Evolutionary conservation across 2,113 vertebrate genomes (phyloP).

Genomic region (Pomatorhinus ruficollis): DNA sequence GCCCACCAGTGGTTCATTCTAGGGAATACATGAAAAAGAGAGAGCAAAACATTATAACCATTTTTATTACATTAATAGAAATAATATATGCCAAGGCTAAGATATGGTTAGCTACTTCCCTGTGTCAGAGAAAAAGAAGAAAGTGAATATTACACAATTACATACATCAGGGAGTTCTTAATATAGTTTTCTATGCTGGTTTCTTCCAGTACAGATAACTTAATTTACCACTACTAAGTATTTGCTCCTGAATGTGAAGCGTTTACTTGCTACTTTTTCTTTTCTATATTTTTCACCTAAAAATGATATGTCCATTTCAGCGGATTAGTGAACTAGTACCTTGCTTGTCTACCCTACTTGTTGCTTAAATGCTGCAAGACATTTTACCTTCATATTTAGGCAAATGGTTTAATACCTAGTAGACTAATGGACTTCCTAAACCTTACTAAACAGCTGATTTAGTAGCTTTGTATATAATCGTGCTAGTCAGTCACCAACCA

Average conservation of each 20-base stretch:
- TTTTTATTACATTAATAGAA: not conserved
- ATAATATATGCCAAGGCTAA: not conserved
- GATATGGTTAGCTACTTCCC: not conserved
- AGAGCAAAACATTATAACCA: not conserved
- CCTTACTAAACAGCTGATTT: not conserved
- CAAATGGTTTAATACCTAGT: not conserved
- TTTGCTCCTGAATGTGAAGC: not conserved
- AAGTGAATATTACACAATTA: not conserved
- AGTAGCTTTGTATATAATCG: not conserved
- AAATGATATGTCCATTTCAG: not conserved
- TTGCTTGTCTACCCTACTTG: not conserved
- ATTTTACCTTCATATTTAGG: not conserved
- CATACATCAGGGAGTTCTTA: not conserved
- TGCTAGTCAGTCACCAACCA: not conserved
- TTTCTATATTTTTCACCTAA: not conserved
- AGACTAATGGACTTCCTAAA: not conserved
- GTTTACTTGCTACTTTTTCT: not conserved
- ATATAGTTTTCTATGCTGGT: not conserved
- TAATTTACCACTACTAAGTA: not conserved
- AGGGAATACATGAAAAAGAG: conserved; percentile 48
- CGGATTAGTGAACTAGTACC: not conserved
- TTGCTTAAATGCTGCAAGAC: not conserved
- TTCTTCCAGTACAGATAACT: not conserved
- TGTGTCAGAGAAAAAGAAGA: not conserved
- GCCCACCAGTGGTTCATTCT: conserved; percentile 65